phyloP scores from a whole-genome alignment of 1,140 invertebrate species.

The Caerostris darwini region DNA sequence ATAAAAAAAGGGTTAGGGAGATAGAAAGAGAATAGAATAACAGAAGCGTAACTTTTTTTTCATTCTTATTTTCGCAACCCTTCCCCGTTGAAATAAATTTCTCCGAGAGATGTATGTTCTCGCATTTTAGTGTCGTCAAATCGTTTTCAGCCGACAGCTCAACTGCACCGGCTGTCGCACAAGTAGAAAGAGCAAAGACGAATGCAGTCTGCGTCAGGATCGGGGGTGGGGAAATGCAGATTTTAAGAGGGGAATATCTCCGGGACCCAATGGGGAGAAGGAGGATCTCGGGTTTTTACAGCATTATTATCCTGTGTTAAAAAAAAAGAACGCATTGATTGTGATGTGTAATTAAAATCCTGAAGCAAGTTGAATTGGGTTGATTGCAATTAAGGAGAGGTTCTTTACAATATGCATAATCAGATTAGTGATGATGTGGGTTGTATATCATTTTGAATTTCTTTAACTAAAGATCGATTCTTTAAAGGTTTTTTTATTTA shows the following conservation, averaged over 20 bases:
- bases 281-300: background rate
- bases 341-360: background rate
- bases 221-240: background rate
- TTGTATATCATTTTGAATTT: background rate
- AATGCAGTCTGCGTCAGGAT: background rate
- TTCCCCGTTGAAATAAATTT: background rate
- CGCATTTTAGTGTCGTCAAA: conserved; percentile 17
- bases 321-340: conserved; percentile 23
- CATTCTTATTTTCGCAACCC: background rate
- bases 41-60: background rate
- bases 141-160: conserved; percentile 17
- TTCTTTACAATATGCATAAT: conserved; percentile 9
- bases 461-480: background rate
- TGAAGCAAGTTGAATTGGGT: background rate
- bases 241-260: background rate
- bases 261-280: background rate
- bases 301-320: background rate
- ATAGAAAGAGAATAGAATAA: background rate
- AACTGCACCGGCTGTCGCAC: conserved; percentile 14
- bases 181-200: background rate
- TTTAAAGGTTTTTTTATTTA: no score
- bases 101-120: background rate
- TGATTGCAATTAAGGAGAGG: background rate
- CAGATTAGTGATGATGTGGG: conserved; percentile 6
- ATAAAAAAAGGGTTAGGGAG: background rate